Percentiles rank a stretch among this genome's conserved stretches.
Conservation (phyloP, 2,113 vertebrate genomes). For the Struthidea cinerea region DNA sequence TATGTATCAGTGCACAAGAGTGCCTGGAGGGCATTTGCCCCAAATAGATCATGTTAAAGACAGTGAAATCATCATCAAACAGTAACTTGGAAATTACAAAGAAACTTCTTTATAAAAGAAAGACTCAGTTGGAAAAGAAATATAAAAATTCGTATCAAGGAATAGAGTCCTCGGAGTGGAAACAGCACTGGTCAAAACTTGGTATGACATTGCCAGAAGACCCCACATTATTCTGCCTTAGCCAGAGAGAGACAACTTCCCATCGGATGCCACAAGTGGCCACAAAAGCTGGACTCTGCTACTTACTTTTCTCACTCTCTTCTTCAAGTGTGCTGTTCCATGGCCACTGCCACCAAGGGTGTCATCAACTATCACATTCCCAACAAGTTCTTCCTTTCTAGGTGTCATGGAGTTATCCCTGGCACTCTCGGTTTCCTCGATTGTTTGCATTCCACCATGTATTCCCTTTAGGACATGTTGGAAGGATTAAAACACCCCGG, state of each 20-base stretch:
- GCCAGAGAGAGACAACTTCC: not conserved
- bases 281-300: not conserved
- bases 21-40: not conserved
- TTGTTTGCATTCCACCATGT: fast-evolving
- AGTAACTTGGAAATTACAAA: not conserved
- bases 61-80: not conserved
- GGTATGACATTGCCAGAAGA: not conserved
- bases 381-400: not conserved
- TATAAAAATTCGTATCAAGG: not conserved
- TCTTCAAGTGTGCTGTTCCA: not conserved
- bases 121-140: not conserved
- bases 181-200: not conserved
- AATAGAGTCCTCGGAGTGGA: not conserved
- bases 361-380: not conserved
- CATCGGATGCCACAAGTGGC: fast-evolving
- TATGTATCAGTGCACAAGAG: not conserved
- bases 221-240: not conserved
- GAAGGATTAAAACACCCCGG: not conserved
- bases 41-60: fast-evolving
- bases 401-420: not conserved
- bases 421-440: not conserved
- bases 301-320: not conserved
- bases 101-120: not conserved
- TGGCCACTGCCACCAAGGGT: not conserved
- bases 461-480: not conserved